Evolutionary conservation across 2,113 vertebrate species (phyloP).

Genomic region (Hystrix cristata): DNA sequence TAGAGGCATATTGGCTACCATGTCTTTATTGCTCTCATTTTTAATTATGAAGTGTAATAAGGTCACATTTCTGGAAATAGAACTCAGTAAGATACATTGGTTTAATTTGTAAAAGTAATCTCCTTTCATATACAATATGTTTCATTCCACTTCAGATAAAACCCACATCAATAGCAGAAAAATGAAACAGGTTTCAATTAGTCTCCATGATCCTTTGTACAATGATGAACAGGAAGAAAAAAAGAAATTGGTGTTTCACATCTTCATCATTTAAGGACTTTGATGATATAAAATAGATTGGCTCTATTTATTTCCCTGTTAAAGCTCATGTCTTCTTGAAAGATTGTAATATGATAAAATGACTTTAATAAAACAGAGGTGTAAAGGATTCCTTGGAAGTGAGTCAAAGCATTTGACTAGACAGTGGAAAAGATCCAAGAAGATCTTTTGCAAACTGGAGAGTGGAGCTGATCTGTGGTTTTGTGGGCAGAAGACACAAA

Average conservation of each 20-base stretch:
- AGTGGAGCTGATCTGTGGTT: neutral
- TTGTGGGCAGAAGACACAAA: neutral
- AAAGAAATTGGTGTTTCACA: constrained; percentile 58
- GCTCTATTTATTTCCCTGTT: constrained; percentile 84
- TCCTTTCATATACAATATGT: constrained; percentile 82
- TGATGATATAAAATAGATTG: constrained; percentile 84
- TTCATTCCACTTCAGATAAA: constrained; percentile 88
- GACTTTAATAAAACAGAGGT: constrained; percentile 80
- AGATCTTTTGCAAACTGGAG: constrained; percentile 17
- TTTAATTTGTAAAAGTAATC: constrained; percentile 91
- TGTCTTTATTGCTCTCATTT: constrained; percentile 82
- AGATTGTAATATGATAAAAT: constrained; percentile 76
- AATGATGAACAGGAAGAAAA: constrained; percentile 84
- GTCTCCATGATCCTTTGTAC: constrained; percentile 87
- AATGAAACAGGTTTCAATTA: constrained; percentile 88
- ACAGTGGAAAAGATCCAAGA: neutral
- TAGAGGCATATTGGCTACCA: constrained; percentile 60
- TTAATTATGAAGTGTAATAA: constrained; percentile 81
- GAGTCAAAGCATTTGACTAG: constrained; percentile 78
- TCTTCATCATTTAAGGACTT: constrained; percentile 82
- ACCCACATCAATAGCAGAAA: constrained; percentile 84
- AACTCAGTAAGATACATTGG: constrained; percentile 82
- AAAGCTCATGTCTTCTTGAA: constrained; percentile 69
- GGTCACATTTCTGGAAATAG: constrained; percentile 82
- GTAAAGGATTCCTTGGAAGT: constrained; percentile 80